Evolutionary conservation across 92 coral and sea anemone species (phyloP).

Genomic region (Palythoa heliodiscus): DNA sequence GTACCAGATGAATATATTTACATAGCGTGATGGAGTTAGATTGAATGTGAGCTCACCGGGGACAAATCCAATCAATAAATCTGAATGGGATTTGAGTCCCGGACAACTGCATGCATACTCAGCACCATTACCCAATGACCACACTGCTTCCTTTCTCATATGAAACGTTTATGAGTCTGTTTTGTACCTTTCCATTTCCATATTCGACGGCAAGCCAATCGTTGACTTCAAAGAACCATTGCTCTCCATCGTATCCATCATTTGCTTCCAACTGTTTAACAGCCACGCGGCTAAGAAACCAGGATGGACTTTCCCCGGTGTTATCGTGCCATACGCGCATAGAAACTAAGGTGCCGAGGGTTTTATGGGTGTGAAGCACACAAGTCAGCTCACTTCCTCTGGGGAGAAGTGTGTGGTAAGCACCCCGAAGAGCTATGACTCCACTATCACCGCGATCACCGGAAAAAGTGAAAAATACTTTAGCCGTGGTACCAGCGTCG

Average conservation of each 20-base stretch:
- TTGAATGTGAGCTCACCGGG: too few species aligned
- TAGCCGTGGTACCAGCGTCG: conserved; percentile 81
- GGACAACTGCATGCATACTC: too few species aligned
- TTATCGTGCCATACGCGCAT: conserved; percentile 94
- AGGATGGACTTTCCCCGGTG: conserved; percentile 72
- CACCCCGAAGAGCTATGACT: conserved; percentile 54
- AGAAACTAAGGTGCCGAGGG: conserved; percentile 71
- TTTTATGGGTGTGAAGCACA: conserved; percentile 57
- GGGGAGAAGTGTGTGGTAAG: background rate
- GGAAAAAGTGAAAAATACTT: conserved; percentile 49
- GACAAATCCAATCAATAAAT: too few species aligned
- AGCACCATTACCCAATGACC: background rate
- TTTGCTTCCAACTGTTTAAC: conserved; percentile 41
- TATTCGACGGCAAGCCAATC: conserved; percentile 91
- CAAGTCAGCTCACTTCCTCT: conserved; percentile 64
- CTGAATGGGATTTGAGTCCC: too few species aligned
- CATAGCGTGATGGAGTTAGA: too few species aligned
- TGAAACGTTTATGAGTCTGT: background rate
- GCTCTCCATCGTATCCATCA: conserved; percentile 54
- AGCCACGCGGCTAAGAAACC: conserved; percentile 76
- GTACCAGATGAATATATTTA: too few species aligned
- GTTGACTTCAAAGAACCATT: conserved; percentile 74
- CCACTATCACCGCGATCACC: conserved; percentile 79
- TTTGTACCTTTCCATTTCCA: conserved; percentile 66
- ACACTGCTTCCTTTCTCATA: background rate